Evolutionary conservation across 2,888 invertebrate species (phyloP).

Genomic region (Cryptophagus acutangulus): DNA sequence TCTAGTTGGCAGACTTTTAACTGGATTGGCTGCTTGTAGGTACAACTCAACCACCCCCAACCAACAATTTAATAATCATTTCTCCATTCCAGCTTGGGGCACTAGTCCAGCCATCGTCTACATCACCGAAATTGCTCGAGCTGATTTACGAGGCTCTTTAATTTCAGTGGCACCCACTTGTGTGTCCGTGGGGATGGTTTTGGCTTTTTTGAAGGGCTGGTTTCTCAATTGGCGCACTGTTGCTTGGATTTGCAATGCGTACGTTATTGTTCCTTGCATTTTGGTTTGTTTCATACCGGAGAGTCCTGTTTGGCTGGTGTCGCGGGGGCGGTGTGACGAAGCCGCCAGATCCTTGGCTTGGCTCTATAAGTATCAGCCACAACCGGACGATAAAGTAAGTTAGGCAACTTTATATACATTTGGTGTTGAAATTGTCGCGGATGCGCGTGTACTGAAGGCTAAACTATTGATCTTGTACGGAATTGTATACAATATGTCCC

Average conservation of each 20-base stretch:
- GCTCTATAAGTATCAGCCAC: slow-evolving; percentile 47
- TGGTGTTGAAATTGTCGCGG: too few relatives aligned
- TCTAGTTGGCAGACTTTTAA: slow-evolving; percentile 51
- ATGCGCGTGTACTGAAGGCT: too few relatives aligned
- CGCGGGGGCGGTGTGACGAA: slow-evolving; percentile 51
- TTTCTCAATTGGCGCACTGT: slow-evolving; percentile 53
- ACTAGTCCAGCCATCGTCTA: slow-evolving; percentile 59
- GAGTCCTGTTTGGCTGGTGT: slow-evolving; percentile 56
- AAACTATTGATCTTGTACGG: too few relatives aligned
- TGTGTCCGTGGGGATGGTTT: slow-evolving; percentile 56
- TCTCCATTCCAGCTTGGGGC: slow-evolving; percentile 47
- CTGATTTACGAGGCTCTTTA: slow-evolving; percentile 55
- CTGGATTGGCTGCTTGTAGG: slow-evolving; percentile 53
- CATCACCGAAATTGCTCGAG: slow-evolving; percentile 57
- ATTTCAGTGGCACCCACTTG: slow-evolving; percentile 56
- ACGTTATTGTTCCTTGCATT: slow-evolving; percentile 50
- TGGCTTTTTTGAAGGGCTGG: slow-evolving; percentile 54
- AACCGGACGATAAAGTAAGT: slow-evolving; percentile 40
- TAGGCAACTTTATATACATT: too few relatives aligned
- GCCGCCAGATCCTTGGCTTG: slow-evolving; percentile 52
- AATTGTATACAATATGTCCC: too few relatives aligned
- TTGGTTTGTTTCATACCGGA: slow-evolving; percentile 53
- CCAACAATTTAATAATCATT: not conserved
- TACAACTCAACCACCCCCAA: slow-evolving; percentile 1
- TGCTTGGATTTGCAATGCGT: slow-evolving; percentile 53